A percentile compares a stretch with the other conserved stretches of the same genome.
Conservation (phyloP, 30 jellyfish, hydroid and myxozoan species). For the Calvadosia cruxmelitensis region DNA sequence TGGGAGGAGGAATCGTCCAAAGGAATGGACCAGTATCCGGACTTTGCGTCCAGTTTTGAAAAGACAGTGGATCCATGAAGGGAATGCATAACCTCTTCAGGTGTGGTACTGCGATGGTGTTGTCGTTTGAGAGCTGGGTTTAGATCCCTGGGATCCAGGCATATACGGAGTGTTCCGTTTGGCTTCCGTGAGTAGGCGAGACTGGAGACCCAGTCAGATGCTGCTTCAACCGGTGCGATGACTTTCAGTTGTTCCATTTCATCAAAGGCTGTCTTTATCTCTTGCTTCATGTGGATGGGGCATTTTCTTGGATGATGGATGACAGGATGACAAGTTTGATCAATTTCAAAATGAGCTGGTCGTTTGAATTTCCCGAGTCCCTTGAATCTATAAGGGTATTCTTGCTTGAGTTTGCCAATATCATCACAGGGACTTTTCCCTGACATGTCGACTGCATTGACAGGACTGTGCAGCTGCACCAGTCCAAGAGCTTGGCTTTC, state of each 20-base stretch:
- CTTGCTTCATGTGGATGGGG: constrained; percentile 2
- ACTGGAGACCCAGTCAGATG: constrained; percentile 34
- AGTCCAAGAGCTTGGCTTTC: neutral
- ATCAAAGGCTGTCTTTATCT: constrained; percentile 17
- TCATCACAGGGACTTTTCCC: neutral
- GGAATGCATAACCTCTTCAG: constrained; percentile 27
- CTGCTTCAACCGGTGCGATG: constrained; percentile 23
- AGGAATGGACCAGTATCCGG: constrained; percentile 30
- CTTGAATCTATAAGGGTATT: neutral
- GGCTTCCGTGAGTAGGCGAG: constrained; percentile 29
- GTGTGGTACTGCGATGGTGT: constrained; percentile 45
- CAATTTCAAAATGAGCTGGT: neutral
- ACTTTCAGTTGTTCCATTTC: constrained; percentile 31
- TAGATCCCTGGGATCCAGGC: constrained; percentile 65
- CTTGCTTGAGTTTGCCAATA: neutral
- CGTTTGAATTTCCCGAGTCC: neutral
- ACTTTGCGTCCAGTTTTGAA: constrained; percentile 16
- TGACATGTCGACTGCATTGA: neutral
- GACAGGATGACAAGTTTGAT: neutral
- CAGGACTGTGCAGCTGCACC: neutral
- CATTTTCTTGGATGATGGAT: neutral
- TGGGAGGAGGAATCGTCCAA: constrained; percentile 38
- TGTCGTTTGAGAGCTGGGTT: constrained; percentile 23
- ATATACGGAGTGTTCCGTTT: constrained; percentile 38
- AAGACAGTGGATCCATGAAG: constrained; percentile 12